Conservation (phyloP, 2,113 vertebrate species). For the Prochilodus magdalenae region DNA sequence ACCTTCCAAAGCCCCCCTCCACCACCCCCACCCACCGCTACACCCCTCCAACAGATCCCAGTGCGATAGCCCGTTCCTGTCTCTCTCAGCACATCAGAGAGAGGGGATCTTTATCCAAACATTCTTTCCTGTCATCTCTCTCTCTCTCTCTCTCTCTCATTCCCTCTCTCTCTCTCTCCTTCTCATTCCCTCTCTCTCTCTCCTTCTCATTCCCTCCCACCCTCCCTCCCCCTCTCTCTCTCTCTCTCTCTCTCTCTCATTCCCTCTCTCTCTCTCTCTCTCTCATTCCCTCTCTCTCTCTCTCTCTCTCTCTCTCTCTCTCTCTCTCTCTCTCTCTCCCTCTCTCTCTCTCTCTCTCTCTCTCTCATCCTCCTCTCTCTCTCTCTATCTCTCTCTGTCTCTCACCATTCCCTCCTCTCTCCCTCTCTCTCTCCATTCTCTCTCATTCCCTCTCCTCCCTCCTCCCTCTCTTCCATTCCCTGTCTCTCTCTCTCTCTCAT, state of each 20-base stretch:
- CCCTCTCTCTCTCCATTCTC: too few relatives aligned
- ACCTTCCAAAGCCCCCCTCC: slow-evolving; percentile 2
- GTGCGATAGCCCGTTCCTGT: slow-evolving; percentile 37
- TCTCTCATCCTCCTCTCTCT: slow-evolving; percentile 48
- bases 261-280: too few relatives aligned
- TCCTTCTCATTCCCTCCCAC: too few relatives aligned
- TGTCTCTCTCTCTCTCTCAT: too few relatives aligned
- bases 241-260: too few relatives aligned
- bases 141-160: neutral
- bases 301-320: too few relatives aligned
- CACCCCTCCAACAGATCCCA: slow-evolving; percentile 28
- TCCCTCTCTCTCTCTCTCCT: too few relatives aligned
- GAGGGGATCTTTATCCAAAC: slow-evolving; percentile 53
- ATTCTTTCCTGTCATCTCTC: slow-evolving; percentile 42
- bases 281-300: too few relatives aligned
- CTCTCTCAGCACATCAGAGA: slow-evolving; percentile 18
- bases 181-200: neutral
- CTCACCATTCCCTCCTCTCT: too few relatives aligned
- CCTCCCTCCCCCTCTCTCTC: too few relatives aligned
- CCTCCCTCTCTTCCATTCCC: too few relatives aligned
- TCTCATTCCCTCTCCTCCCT: too few relatives aligned
- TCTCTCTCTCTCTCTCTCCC: neutral
- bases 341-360: neutral
- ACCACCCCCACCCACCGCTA: slow-evolving; percentile 6
- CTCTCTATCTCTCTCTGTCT: neutral